Evolutionary conservation across 2,797 vertebrate species (phyloP).

Genomic region (Natrix natrix): DNA sequence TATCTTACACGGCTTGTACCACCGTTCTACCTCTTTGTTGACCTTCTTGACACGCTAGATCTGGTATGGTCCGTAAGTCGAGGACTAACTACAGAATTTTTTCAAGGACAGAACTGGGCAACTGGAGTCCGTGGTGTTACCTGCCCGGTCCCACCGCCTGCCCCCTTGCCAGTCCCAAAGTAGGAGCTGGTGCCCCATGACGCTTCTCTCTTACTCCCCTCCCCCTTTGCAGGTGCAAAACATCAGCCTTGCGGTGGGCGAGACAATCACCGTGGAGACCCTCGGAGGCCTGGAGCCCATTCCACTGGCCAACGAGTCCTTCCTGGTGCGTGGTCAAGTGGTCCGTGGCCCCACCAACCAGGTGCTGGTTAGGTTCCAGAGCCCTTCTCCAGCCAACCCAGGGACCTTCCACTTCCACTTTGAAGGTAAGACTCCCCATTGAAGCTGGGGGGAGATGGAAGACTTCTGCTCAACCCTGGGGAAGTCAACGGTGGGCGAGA

Average conservation of each 20-base stretch:
- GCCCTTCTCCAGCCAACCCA: conserved; percentile 71
- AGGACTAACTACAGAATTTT: not conserved
- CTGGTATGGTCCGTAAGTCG: no score
- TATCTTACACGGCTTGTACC: no score
- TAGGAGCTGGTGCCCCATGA: not conserved
- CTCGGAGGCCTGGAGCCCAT: conserved; percentile 81
- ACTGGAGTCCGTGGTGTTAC: not conserved
- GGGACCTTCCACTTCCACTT: conserved; percentile 86
- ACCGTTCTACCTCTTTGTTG: no score
- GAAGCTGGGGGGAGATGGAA: not conserved
- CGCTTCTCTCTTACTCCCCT: not conserved
- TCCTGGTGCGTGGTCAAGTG: conserved; percentile 86
- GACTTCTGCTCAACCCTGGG: not conserved
- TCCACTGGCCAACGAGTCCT: conserved; percentile 89
- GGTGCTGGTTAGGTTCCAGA: conserved; percentile 86
- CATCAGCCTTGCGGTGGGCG: conserved; percentile 83
- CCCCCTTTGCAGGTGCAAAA: conserved; percentile 83
- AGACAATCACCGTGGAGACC: conserved; percentile 86
- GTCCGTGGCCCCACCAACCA: conserved; percentile 93
- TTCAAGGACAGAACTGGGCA: not conserved
- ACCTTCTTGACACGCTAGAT: no score
- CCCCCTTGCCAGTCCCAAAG: not conserved
- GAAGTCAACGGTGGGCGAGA: no score
- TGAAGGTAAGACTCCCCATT: conserved; percentile 72
- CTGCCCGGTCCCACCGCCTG: not conserved